Percentiles rank a stretch among this genome's conserved stretches.
phyloP scores from a whole-genome alignment of 2,888 invertebrate genomes.

The Pachycephus smyrnensis region DNA sequence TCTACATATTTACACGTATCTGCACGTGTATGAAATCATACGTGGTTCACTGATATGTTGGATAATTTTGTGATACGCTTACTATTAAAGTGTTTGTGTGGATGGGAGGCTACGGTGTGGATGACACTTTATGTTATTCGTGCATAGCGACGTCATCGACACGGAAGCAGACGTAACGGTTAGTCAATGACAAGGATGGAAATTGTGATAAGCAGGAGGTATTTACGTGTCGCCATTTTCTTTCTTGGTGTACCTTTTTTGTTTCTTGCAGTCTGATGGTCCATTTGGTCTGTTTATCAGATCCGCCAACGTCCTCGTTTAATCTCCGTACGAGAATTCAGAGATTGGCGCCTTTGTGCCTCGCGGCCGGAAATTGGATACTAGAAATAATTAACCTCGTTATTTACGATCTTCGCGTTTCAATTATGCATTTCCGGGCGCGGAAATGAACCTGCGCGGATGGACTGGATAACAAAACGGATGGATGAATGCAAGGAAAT shows the following conservation, averaged over 20 bases:
- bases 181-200: neutral
- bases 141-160: neutral
- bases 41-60: neutral
- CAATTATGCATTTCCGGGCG: conserved; percentile 58
- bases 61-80: neutral
- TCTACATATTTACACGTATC: neutral
- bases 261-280: neutral
- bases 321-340: neutral
- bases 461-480: neutral
- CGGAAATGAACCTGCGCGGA: conserved; percentile 46
- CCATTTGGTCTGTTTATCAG: neutral
- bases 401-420: conserved; percentile 58
- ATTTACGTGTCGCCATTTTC: neutral
- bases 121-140: neutral
- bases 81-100: neutral
- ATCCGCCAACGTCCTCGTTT: neutral
- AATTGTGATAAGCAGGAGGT: neutral
- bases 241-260: neutral
- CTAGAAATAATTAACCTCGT: conserved; percentile 59
- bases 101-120: neutral
- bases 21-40: neutral
- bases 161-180: neutral
- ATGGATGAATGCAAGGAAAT: neutral
- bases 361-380: conserved; percentile 55
- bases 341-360: conserved; percentile 33